Evolutionary conservation across 2,113 vertebrate genomes (phyloP).

Genomic region (Anas platyrhynchos): DNA sequence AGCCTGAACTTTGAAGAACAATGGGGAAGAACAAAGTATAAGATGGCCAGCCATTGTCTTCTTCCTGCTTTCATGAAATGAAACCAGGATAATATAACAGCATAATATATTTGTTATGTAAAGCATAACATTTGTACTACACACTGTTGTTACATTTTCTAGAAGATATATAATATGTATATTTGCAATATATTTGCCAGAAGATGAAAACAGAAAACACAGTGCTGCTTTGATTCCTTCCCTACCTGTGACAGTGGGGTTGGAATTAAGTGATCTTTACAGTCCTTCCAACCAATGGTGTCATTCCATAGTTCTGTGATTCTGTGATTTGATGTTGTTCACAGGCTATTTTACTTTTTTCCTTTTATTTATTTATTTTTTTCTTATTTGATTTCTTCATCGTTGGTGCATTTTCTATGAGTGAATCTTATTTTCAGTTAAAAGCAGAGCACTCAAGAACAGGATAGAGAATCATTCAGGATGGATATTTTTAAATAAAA

Average conservation of each 20-base stretch:
- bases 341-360: neutral
- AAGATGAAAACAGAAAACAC: neutral
- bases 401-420: neutral
- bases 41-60: neutral
- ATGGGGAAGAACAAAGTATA: neutral
- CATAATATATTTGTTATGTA: neutral
- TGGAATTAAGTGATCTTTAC: no score
- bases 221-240: neutral
- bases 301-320: no score
- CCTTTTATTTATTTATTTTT: neutral
- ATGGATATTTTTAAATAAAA: neutral
- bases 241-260: no score
- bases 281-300: no score
- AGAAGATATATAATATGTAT: neutral
- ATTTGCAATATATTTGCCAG: neutral
- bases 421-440: neutral
- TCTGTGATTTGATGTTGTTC: no score
- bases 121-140: neutral
- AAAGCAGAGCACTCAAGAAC: neutral
- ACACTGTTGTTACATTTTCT: neutral
- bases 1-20: neutral
- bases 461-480: neutral
- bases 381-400: neutral
- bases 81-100: neutral
- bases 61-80: neutral